Conservation (phyloP, 2,797 vertebrate species). For the Sebastes wilsoni region DNA sequence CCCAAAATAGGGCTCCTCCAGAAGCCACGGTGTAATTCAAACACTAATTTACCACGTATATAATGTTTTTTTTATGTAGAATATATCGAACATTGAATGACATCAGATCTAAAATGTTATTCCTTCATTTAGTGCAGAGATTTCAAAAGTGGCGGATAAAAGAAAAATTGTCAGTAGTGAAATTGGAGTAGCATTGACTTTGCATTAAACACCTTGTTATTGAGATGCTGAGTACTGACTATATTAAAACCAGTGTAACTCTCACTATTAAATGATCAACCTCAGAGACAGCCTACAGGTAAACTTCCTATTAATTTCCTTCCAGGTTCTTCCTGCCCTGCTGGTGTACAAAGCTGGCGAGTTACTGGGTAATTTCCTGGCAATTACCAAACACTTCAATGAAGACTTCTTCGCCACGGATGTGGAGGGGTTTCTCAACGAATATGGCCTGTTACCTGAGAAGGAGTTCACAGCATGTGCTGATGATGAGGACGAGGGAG, state of each 20-base stretch:
- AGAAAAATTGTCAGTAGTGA: background rate
- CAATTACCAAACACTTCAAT: constrained; percentile 85
- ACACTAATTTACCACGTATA: too few species aligned
- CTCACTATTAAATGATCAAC: background rate
- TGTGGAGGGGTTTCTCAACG: constrained; percentile 91
- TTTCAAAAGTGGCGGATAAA: too few species aligned
- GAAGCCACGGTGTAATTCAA: background rate
- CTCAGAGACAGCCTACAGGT: background rate
- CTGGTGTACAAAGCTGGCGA: constrained; percentile 94
- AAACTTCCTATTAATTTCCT: background rate
- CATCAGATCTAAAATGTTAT: too few species aligned
- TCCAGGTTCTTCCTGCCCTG: constrained; percentile 87
- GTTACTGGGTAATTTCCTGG: constrained; percentile 92
- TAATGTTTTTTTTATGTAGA: too few species aligned
- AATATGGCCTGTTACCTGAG: constrained; percentile 92
- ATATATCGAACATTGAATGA: too few species aligned
- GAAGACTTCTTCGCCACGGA: constrained; percentile 93
- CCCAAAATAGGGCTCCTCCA: too few species aligned
- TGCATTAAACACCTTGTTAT: background rate
- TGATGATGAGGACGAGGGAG: constrained; percentile 78
- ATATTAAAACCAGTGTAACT: background rate
- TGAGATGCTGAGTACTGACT: background rate
- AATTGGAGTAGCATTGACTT: background rate
- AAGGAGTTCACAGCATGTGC: constrained; percentile 82
- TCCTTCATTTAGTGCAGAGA: too few species aligned